Conservation (phyloP, 2,797 vertebrate species). For the Alectoris magna region DNA sequence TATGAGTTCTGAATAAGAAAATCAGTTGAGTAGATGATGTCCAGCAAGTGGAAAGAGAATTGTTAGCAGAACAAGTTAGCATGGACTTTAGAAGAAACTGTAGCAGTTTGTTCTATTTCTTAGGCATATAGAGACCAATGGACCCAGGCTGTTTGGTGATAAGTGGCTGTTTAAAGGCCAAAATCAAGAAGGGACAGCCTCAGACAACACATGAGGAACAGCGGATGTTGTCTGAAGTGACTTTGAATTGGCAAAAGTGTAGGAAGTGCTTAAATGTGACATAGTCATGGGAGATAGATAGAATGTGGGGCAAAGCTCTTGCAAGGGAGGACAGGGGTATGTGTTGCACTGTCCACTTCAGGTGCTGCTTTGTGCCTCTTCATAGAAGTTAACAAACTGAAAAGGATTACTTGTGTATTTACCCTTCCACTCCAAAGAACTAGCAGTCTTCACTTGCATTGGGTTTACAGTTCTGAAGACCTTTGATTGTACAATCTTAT, state of each 20-base stretch:
- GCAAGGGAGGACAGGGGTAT: neutral
- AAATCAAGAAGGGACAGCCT: neutral
- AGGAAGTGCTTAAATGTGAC: neutral
- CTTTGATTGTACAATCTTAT: neutral
- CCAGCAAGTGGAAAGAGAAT: neutral
- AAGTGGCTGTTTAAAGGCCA: neutral
- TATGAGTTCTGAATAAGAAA: neutral
- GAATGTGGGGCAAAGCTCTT: neutral
- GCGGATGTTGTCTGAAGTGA: neutral
- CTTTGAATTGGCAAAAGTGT: neutral
- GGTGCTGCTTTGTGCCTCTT: neutral
- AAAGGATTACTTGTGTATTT: neutral
- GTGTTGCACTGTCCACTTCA: neutral
- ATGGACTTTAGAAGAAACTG: neutral
- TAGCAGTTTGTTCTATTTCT: neutral
- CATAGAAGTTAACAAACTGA: neutral
- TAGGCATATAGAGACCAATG: neutral
- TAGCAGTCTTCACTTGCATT: neutral
- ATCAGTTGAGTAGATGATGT: neutral
- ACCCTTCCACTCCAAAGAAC: neutral
- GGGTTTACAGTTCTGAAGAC: neutral
- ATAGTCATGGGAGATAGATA: neutral
- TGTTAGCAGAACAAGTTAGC: neutral
- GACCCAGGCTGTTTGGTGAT: neutral
- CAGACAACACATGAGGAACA: neutral